Evolutionary conservation across 2,888 invertebrate species (phyloP).

Genomic region (Meloe dianella): DNA sequence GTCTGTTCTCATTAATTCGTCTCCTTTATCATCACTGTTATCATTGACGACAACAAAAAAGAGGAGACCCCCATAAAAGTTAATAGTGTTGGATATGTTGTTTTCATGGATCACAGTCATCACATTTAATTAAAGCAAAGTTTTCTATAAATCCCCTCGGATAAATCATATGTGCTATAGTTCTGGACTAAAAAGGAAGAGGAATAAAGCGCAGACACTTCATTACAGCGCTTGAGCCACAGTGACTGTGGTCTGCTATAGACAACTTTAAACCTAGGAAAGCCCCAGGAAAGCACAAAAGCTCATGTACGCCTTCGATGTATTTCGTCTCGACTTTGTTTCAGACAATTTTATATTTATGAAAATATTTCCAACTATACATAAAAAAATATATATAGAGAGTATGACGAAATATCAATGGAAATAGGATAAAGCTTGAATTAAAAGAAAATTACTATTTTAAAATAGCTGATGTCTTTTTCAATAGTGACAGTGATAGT

Average conservation of each 20-base stretch:
- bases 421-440: too few relatives aligned
- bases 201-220: conserved; percentile 45
- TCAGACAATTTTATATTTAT: conserved; percentile 51
- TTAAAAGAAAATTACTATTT: too few relatives aligned
- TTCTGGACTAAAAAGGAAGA: conserved; percentile 28
- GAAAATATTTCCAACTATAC: conserved; percentile 37
- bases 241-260: conserved; percentile 48
- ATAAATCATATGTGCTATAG: conserved; percentile 35
- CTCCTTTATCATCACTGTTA: neutral
- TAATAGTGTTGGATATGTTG: conserved; percentile 12
- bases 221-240: conserved; percentile 47
- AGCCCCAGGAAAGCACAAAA: conserved; percentile 53
- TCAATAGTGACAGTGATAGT: too few relatives aligned
- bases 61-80: neutral
- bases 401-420: too few relatives aligned
- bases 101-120: conserved; percentile 15
- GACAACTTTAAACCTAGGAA: conserved; percentile 50
- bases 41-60: neutral
- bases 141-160: conserved; percentile 24
- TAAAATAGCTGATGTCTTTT: too few relatives aligned
- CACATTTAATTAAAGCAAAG: conserved; percentile 34
- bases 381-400: neutral
- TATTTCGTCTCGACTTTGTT: conserved; percentile 49
- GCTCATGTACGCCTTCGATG: conserved; percentile 47
- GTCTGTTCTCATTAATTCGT: conserved; percentile 22